Conservation (phyloP, 2,888 invertebrate species). For the Anodontia alba region DNA sequence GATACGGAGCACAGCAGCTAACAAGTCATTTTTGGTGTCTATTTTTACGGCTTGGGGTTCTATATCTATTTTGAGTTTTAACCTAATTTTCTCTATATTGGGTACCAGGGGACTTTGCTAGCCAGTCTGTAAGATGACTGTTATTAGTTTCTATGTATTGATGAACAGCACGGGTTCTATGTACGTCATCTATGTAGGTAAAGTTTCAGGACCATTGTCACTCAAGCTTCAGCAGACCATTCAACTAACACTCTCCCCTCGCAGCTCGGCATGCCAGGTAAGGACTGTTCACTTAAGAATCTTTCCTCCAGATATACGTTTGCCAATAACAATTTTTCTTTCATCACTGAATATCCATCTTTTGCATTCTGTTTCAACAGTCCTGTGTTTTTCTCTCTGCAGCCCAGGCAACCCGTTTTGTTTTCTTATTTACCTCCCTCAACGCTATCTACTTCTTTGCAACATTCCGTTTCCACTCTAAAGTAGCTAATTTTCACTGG, state of each 20-base stretch:
- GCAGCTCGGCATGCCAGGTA: not conserved
- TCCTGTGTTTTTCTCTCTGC: constrained; percentile 14
- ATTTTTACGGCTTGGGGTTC: not conserved
- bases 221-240: not conserved
- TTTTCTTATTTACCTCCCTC: constrained; percentile 17
- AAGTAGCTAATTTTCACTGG: not conserved
- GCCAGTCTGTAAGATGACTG: not conserved
- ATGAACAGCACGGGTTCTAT: constrained; percentile 6
- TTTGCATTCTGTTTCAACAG: constrained; percentile 20
- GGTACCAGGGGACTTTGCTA: constrained; percentile 10
- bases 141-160: no score
- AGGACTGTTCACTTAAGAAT: constrained; percentile 21
- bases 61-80: constrained; percentile 1
- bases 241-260: not conserved
- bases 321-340: constrained; percentile 19
- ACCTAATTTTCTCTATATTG: constrained; percentile 19
- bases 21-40: not conserved
- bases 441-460: constrained; percentile 31
- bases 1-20: not conserved
- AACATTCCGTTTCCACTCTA: constrained; percentile 25
- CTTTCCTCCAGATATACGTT: constrained; percentile 25
- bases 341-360: constrained; percentile 24
- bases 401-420: not conserved
- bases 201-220: constrained; percentile 14
- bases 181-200: constrained; percentile 13